Conservation (phyloP, 1,140 invertebrate genomes). For the Adelges cooleyi region DNA sequence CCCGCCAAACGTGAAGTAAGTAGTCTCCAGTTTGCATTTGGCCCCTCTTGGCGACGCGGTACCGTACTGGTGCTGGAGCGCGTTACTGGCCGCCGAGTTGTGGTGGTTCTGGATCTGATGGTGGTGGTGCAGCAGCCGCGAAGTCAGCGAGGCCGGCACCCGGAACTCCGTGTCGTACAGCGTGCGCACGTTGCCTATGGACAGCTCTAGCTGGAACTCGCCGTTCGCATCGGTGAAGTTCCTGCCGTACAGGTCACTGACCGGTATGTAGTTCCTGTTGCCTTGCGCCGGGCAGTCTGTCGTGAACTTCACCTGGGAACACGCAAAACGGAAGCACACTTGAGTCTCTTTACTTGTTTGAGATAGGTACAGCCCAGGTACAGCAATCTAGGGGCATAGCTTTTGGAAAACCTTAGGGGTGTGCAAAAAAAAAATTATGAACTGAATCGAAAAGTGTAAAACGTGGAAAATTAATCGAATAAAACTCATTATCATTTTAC, state of each 20-base stretch:
- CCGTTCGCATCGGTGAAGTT: slow-evolving; percentile 73
- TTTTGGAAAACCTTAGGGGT: too few relatives aligned
- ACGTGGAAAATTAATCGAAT: too few relatives aligned
- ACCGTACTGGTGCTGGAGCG: slow-evolving; percentile 21
- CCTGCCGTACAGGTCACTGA: slow-evolving; percentile 59
- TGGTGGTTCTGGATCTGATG: slow-evolving; percentile 29
- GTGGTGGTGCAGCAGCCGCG: slow-evolving; percentile 27
- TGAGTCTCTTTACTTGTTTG: too few relatives aligned
- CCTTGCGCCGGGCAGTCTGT: slow-evolving; percentile 63
- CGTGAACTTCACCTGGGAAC: slow-evolving; percentile 55
- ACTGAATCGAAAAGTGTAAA: too few relatives aligned
- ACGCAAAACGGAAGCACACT: too few relatives aligned
- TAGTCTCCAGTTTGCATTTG: slow-evolving; percentile 50
- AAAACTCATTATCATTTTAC: too few relatives aligned
- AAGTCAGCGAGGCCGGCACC: slow-evolving; percentile 40
- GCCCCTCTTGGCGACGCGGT: slow-evolving; percentile 4
- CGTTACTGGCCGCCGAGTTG: slow-evolving; percentile 26
- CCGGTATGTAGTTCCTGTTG: slow-evolving; percentile 64
- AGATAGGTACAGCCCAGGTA: too few relatives aligned
- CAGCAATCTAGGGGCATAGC: too few relatives aligned
- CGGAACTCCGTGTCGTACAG: slow-evolving; percentile 61
- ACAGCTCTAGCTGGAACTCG: slow-evolving; percentile 70
- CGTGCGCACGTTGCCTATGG: slow-evolving; percentile 63
- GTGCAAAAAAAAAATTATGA: too few relatives aligned
- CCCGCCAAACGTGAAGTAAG: slow-evolving; percentile 62